These are phyloP conservation scores for Petrocephalus microphthalmus DNA, from an alignment of 2,113 vertebrate species.

Conservation along the genomic window DNA sequence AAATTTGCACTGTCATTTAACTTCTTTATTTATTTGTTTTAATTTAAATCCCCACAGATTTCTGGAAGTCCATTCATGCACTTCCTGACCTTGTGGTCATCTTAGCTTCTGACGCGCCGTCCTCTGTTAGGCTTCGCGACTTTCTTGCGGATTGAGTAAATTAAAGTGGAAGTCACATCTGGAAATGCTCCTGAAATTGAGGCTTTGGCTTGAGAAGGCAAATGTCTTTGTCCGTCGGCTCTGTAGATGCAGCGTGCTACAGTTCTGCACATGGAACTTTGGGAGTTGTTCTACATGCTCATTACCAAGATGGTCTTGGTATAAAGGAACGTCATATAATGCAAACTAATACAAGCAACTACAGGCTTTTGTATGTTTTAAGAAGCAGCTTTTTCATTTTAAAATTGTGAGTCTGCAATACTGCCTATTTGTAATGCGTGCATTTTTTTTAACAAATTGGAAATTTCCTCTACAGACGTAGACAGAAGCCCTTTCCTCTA, in stretches of 20 bases:
- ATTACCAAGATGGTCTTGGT: neutral
- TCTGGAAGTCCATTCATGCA: constrained; percentile 16
- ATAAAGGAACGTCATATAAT: neutral
- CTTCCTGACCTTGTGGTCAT: neutral
- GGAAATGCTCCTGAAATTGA: neutral
- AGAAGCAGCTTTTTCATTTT: neutral
- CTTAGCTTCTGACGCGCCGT: neutral
- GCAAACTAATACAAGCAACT: neutral
- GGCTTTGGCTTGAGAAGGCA: neutral
- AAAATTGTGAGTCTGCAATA: neutral
- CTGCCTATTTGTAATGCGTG: neutral
- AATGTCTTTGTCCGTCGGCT: neutral
- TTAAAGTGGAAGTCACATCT: neutral
- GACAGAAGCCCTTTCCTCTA: too few relatives aligned
- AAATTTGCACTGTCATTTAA: neutral
- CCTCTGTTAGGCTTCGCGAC: neutral
- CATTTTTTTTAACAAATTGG: neutral
- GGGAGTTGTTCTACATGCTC: neutral
- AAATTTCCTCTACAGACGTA: neutral
- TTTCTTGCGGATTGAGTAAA: neutral
- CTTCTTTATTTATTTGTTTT: constrained; percentile 12
- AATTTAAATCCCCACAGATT: neutral
- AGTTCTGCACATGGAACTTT: neutral
- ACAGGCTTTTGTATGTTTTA: neutral
- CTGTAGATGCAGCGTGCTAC: neutral